Conservation (phyloP, 2,797 vertebrate species). For the Diglossa cyanea region DNA sequence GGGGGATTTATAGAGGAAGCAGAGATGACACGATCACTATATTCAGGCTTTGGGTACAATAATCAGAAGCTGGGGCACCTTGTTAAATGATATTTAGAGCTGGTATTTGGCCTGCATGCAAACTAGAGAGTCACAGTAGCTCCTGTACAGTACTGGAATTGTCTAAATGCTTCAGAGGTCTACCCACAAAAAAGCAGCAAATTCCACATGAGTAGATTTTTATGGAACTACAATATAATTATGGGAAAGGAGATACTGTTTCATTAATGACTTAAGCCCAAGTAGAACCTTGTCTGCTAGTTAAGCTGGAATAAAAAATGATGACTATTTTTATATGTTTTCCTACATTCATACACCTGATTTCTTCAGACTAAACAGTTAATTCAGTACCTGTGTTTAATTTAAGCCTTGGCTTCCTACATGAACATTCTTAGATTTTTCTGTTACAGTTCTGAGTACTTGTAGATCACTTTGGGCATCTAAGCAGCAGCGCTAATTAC, state of each 20-base stretch:
- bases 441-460: not conserved
- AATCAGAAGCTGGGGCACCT: not conserved
- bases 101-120: not conserved
- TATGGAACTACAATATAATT: not conserved
- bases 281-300: not conserved
- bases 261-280: not conserved
- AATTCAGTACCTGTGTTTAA: not conserved
- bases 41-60: slow-evolving; percentile 19
- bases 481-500: slow-evolving; percentile 1
- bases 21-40: not conserved
- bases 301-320: not conserved
- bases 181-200: not conserved
- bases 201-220: not conserved
- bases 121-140: slow-evolving; percentile 6
- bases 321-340: not conserved
- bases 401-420: not conserved
- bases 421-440: not conserved
- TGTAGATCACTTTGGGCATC: not conserved
- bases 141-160: not conserved
- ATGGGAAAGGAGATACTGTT: not conserved
- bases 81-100: not conserved
- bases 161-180: not conserved
- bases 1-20: not conserved
- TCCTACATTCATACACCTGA: not conserved
- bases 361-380: not conserved